Base-by-base conservation (phyloP, 2,113 vertebrate species). In the Macaca nemestrina region DNA sequence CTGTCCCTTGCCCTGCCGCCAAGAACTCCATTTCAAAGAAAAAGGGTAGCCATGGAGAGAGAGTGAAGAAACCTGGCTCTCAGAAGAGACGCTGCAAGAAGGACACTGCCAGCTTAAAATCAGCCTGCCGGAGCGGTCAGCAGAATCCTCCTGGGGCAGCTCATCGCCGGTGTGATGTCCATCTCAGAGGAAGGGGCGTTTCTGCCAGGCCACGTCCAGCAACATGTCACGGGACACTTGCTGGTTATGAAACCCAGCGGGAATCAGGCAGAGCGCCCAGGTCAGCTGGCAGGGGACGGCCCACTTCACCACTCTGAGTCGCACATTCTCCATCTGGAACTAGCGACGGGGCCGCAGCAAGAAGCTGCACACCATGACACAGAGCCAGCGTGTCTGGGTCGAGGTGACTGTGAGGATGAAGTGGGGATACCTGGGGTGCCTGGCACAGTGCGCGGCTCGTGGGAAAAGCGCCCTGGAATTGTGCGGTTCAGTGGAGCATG, bases 401-500 rank as follows among this genome's bases (percentile, higher is more conserved):
- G 8, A 22, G 3, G 3, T 22, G 30, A 45, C 55, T 30, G 5
- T 23, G 25, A 7, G 61, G 20, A 38, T 57, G 8, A 25, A 70
- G 52, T 2, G 40, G 40, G 50, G 32, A 20, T 55, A 25, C 7
- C 45, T 2, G 25, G 50, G 50, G 30, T 40, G 57, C 86, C 38
- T 3, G 20, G 45, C 75, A 78, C 75, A 78, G 76, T 20, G 45
- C 30, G 61, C 20, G 1, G 59, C 40, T 32, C 59, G 4, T 10
- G 17, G 10, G 30, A 18, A n/a, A 16, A 73, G 40, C 48, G 40
- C 50, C 32, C 40, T 13, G 30, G 3, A 48, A 55, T 14, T 23
- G 3, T 2, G 13, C 2, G 13, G 20, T 8, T 23, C 5, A 8
- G 32, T 27, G n/a, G 22, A 32, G 23, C 17, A 38, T 3, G 8